phyloP scores from a whole-genome alignment of 1,140 invertebrate species.

The Drosophila jambulina region DNA sequence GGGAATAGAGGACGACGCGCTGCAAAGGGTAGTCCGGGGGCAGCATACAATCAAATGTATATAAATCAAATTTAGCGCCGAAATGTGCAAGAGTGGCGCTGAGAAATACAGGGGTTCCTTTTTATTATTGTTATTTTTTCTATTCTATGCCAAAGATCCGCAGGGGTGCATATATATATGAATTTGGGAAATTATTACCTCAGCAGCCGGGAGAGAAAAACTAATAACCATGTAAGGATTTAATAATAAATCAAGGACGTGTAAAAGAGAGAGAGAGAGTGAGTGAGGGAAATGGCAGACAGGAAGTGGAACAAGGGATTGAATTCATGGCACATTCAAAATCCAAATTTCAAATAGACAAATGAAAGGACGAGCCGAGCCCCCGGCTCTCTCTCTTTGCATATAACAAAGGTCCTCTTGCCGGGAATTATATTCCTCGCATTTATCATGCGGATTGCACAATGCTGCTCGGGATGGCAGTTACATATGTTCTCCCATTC shows the following conservation, averaged over 20 bases:
- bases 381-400: conserved; percentile 15
- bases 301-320: conserved; percentile 18
- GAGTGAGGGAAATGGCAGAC: background rate
- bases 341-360: conserved; percentile 71
- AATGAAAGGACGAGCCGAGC: conserved; percentile 38
- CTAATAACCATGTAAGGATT: conserved; percentile 82
- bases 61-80: conserved; percentile 81
- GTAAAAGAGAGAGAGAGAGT: conserved; percentile 11
- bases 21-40: conserved; percentile 39
- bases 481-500: conserved; percentile 67
- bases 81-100: conserved; percentile 56
- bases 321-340: conserved; percentile 37
- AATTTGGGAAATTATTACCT: conserved; percentile 71
- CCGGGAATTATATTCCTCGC: conserved; percentile 41
- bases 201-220: conserved; percentile 54
- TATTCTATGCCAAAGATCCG: conserved; percentile 32
- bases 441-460: conserved; percentile 58
- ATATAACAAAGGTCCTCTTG: conserved; percentile 36
- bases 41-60: conserved; percentile 73
- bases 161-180: conserved; percentile 68
- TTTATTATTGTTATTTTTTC: conserved; percentile 15
- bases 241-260: conserved; percentile 77
- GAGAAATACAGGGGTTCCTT: conserved; percentile 43
- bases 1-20: conserved; percentile 4
- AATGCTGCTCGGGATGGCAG: conserved; percentile 44